phyloP scores from a whole-genome alignment of 2,797 vertebrate species.

The Orestias chungarensis region DNA sequence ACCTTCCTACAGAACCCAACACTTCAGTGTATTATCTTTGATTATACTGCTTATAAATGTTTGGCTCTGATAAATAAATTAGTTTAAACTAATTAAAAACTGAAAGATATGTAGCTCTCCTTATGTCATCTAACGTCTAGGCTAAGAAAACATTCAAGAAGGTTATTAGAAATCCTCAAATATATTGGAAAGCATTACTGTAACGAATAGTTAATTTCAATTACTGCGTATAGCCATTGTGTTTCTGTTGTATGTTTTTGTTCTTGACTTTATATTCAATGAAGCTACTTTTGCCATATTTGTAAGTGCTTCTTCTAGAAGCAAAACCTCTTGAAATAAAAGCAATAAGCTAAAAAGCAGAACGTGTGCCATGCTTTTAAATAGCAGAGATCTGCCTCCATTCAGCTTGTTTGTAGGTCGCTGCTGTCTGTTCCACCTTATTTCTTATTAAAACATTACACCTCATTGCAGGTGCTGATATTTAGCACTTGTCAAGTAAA shows the following conservation, averaged over 20 bases:
- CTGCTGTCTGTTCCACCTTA: background rate
- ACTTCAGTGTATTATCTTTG: background rate
- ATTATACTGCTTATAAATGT: background rate
- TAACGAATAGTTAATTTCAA: background rate
- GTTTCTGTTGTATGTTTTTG: background rate
- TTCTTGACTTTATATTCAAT: background rate
- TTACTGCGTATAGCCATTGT: background rate
- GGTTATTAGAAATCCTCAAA: constrained; percentile 5
- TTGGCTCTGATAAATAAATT: background rate
- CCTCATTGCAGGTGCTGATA: background rate
- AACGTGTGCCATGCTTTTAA: background rate
- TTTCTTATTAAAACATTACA: background rate
- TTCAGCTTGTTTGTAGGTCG: background rate
- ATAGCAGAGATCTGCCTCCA: background rate
- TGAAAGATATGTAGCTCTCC: constrained; percentile 4
- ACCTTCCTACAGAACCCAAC: background rate
- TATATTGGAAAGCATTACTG: background rate
- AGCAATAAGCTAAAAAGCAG: background rate
- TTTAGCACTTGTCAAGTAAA: background rate
- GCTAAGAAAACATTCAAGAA: background rate
- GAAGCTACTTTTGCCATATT: constrained; percentile 1
- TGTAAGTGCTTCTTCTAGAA: background rate
- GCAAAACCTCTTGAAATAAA: background rate
- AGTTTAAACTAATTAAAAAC: background rate
- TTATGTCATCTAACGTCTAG: background rate